These are phyloP conservation scores for Spodoptera picta DNA, from an alignment of 2,888 invertebrate genomes.

Conservation along the genomic window DNA sequence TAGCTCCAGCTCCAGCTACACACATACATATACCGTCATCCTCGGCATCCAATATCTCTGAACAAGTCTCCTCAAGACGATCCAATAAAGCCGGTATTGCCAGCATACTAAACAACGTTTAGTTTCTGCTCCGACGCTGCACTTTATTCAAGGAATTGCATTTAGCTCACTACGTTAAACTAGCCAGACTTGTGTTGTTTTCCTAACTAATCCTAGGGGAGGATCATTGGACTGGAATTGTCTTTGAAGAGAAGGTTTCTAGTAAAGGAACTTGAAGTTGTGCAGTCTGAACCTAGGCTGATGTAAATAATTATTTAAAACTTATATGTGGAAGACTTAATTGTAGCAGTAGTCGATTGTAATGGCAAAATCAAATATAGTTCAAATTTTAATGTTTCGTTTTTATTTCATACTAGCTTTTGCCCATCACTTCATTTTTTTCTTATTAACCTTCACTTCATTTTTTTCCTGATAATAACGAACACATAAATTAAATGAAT, in stretches of 20 bases:
- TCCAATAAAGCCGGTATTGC: conserved; percentile 24
- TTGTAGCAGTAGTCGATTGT: no score
- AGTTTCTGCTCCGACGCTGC: conserved; percentile 29
- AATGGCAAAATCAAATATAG: no score
- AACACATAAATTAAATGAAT: no score
- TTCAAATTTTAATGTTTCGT: no score
- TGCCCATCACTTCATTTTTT: no score
- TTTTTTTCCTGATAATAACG: no score
- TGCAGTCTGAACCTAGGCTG: no score
- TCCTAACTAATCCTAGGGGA: conserved; percentile 10
- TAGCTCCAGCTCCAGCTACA: conserved; percentile 3
- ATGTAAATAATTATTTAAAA: no score
- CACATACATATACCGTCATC: not conserved
- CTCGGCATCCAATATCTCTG: conserved; percentile 28
- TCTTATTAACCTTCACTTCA: no score
- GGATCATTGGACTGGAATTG: conserved; percentile 13
- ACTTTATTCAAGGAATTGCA: conserved; percentile 30
- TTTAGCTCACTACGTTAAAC: conserved; percentile 34
- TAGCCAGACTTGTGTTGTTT: conserved; percentile 25
- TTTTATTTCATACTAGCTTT: no score
- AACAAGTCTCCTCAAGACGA: conserved; percentile 22
- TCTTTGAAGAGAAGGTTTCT: not conserved
- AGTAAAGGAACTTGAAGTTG: not conserved
- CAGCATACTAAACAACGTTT: conserved; percentile 38
- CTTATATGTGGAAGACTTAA: no score